Evolutionary conservation across 2,888 invertebrate species (phyloP).

Genomic region (Strigamia crassipes): DNA sequence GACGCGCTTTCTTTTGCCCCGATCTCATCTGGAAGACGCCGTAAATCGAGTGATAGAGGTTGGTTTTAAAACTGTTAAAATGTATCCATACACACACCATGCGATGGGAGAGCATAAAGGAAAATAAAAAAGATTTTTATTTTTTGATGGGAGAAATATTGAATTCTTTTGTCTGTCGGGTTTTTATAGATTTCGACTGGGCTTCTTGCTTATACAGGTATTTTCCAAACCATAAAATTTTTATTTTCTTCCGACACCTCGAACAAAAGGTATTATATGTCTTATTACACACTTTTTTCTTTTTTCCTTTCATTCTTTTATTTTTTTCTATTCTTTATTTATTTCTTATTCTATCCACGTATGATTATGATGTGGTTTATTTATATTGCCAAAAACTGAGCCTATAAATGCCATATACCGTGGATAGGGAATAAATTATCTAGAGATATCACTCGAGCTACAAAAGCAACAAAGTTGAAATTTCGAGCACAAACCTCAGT

Average conservation of each 20-base stretch:
- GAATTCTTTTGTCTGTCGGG: constrained; percentile 6
- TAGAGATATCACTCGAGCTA: neutral
- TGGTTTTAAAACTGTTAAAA: neutral
- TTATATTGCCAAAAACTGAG: neutral
- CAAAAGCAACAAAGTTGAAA: neutral
- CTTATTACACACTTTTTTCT: neutral
- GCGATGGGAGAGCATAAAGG: neutral
- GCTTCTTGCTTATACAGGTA: constrained; percentile 10
- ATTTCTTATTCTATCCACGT: neutral
- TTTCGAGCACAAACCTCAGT: neutral
- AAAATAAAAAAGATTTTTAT: neutral
- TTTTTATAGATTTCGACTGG: neutral
- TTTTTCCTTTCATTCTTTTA: neutral
- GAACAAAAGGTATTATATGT: neutral
- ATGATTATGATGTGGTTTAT: constrained; percentile 4
- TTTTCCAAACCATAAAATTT: constrained; percentile 10
- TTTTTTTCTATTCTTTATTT: neutral
- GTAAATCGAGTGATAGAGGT: neutral
- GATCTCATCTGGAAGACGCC: neutral
- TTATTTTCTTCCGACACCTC: neutral
- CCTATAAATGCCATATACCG: neutral
- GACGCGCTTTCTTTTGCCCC: neutral
- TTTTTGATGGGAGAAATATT: constrained; percentile 8
- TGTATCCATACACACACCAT: neutral
- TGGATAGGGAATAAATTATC: constrained; percentile 1